Evolutionary conservation across 2,113 vertebrate genomes (phyloP), one percentile per base, ranked within the genome.

Genomic region (Arenaria interpres): DNA sequence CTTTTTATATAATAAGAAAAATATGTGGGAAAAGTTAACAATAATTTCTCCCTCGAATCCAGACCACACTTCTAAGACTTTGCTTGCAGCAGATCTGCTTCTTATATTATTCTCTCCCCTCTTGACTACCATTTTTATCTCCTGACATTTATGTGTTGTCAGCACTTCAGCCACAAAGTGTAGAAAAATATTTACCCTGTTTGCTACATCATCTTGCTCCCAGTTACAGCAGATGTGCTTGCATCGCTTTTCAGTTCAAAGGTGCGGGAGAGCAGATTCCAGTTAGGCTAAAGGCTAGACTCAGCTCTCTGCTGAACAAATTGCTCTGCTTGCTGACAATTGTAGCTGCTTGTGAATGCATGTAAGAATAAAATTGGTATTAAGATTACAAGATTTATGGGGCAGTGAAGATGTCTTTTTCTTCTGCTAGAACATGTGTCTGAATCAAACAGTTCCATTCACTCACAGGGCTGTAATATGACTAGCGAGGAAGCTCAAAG

Each of bases 361-460:
- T 92, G 84, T 91, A 75, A 62, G 32, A 85, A 82, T 89, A 94
- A 73, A 90, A 95, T 73, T 68, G 69, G 57, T 62, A 88, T 81
- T 79, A 95, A 91, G 57, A 95, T 92, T 92, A 87, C 86, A 85
- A 94, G 84, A 85, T 82, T 95, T 88, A 89, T 66, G 80, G 73
- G 71, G 15, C 74, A 73, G 64, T 59, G 56, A 95, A 72, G 28
- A 76, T 66, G 69, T 75, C 60, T 91, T 91, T 94, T 91, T 69
- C 28, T 82, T 89, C 53, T 89, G 27, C 48, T 87, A 41, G 28
- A 92, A 68, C 86, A 66, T 6, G 39, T 78, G 62, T 81, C 62
- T 74, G 51, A 81, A 80, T 67, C 76, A 71, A 94, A 86, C 3
- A 1, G 17, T 43, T 56, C 57, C 24, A 27, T 90, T 88, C 72